Evolutionary conservation across 2,797 vertebrate species (phyloP).

Genomic region (Hephaestus fuliginosus): DNA sequence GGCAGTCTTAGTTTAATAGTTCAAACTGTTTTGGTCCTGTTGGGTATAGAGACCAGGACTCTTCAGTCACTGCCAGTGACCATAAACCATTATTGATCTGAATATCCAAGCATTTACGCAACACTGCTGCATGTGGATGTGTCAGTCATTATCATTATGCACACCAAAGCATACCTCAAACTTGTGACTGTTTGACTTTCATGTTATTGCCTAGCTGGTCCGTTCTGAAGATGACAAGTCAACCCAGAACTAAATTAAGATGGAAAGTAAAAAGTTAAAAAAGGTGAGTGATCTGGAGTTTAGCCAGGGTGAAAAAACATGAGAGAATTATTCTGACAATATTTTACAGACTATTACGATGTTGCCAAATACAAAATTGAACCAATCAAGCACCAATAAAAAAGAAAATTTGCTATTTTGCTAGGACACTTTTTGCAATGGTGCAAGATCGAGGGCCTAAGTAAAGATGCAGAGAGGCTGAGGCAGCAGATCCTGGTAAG

Average conservation of each 20-base stretch:
- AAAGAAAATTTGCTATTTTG: neutral
- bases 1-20: neutral
- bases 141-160: neutral
- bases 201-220: neutral
- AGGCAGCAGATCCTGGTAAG: constrained; percentile 49
- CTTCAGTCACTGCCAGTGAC: neutral
- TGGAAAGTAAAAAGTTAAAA: neutral
- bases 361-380: neutral
- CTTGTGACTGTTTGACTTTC: neutral
- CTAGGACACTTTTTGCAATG: constrained; percentile 14
- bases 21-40: neutral
- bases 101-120: neutral
- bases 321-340: neutral
- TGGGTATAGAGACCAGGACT: neutral
- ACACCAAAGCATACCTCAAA: neutral
- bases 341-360: neutral
- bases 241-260: neutral
- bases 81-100: neutral
- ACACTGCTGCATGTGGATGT: neutral
- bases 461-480: constrained; percentile 53
- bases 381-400: neutral
- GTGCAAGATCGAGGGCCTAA: constrained; percentile 17
- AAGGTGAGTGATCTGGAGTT: neutral
- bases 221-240: neutral
- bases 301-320: neutral